Base-by-base conservation (phyloP, 2,797 vertebrate genomes). In the Coilia nasus region DNA sequence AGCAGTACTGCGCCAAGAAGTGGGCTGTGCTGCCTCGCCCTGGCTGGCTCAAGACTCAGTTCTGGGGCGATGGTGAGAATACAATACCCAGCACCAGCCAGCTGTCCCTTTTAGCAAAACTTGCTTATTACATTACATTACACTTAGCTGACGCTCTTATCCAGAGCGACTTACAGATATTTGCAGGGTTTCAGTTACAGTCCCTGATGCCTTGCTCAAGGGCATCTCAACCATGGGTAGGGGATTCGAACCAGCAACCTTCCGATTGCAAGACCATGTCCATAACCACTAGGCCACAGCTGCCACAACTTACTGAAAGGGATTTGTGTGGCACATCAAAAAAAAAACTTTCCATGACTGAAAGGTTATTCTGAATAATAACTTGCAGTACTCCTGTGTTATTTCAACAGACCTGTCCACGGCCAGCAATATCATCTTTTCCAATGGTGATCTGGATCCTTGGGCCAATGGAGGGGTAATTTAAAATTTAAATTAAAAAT, bases 401-500 rank as follows among this genome's bases (percentile, higher is more conserved):
- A 87, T 50, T 56, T 46, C 85, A 91, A 81, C 91, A 99, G 97
- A 94, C 62, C 94, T 98, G 84, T 93, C 92, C 83, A 93, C 95
- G 0, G 94, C 97, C 85, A 98, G 95, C 94, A 98, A 98, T 92
- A 98, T 98, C 0, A 97, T 99, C 84, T 99, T 98, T 93, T 99
- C 98, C 82, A 99, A 99, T 0, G 98, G 98, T 41, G 96, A 98
- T 87, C 92, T 99, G 91, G 98, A 99, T 92, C 98, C 98, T 0
- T 99, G 98, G 98, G 97, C 98, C 6, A 95, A 97, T 0, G 98
- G 98, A 10, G 97, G 98, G 93, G 97, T 99, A 94, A 96, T 96
- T 56, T 41, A 15, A 41, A 21, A 78, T 21, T 44, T 44, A 41
- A 78, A 41, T 44, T 78, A 9, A 23, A 41, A 41, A 41, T 2